Percentiles rank a stretch among this genome's conserved stretches.
phyloP scores from a whole-genome alignment of 2,888 invertebrate species.

The Philaethria dido region DNA sequence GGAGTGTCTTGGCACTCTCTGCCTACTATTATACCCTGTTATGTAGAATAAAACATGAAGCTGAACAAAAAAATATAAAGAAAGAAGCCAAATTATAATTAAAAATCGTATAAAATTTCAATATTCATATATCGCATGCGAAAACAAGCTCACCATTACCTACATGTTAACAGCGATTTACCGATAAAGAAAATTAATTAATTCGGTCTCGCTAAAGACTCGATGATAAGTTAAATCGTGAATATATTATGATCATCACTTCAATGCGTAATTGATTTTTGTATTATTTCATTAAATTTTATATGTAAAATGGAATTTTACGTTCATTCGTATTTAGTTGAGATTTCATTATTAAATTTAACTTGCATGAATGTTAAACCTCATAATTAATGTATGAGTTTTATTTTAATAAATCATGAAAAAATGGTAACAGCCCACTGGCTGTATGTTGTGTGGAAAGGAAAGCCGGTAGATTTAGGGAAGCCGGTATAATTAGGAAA shows the following conservation, averaged over 20 bases:
- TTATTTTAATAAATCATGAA: too few species aligned
- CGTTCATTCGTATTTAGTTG: background rate
- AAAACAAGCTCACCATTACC: background rate
- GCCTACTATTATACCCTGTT: too few species aligned
- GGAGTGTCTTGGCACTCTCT: too few species aligned
- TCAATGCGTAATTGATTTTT: constrained; percentile 4
- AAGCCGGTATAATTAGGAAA: too few species aligned
- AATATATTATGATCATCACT: constrained; percentile 8
- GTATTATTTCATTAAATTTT: background rate
- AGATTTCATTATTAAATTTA: background rate
- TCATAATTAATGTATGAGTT: too few species aligned
- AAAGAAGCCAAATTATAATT: background rate
- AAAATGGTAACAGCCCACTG: too few species aligned
- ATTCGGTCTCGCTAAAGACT: constrained; percentile 8
- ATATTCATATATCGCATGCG: background rate
- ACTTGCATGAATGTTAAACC: too few species aligned
- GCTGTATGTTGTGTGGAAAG: too few species aligned
- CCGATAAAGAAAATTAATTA: constrained; percentile 21
- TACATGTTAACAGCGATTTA: constrained; percentile 20
- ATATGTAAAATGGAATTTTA: background rate
- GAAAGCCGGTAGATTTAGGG: too few species aligned
- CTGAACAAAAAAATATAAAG: too few species aligned
- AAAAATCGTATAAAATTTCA: background rate
- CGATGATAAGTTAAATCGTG: constrained; percentile 13
- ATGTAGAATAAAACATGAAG: too few species aligned